These are phyloP conservation scores for western clawed frog (Xenopus tropicalis) DNA, from an alignment of 2,113 vertebrate genomes.

Conservation along the genomic window UCB_Xtro_10.0 CM004443.2:101343001-101343500, in stretches of 20 bases:
- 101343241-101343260: conserved; percentile 1
- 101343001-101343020: too few species aligned
- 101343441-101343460: too few species aligned
- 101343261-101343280: conserved; percentile 8
- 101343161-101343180: neutral
- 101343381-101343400: neutral
- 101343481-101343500: too few species aligned
- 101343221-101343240: neutral
- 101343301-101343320: conserved; percentile 1
- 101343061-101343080: neutral
- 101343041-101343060: neutral
- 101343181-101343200: conserved; percentile 1
- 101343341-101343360: neutral
- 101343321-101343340: neutral
- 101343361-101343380: neutral
- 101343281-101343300: conserved; percentile 10
- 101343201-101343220: neutral
- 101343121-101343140: neutral
- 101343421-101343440: neutral
- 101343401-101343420: neutral
- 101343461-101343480: too few species aligned
- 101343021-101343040: too few species aligned
- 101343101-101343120: neutral
- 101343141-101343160: conserved; percentile 4
- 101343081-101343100: neutral